These are phyloP conservation scores for Luffia ferchaultella DNA, from an alignment of 2,888 invertebrate genomes.

Conservation along the genomic window DNA sequence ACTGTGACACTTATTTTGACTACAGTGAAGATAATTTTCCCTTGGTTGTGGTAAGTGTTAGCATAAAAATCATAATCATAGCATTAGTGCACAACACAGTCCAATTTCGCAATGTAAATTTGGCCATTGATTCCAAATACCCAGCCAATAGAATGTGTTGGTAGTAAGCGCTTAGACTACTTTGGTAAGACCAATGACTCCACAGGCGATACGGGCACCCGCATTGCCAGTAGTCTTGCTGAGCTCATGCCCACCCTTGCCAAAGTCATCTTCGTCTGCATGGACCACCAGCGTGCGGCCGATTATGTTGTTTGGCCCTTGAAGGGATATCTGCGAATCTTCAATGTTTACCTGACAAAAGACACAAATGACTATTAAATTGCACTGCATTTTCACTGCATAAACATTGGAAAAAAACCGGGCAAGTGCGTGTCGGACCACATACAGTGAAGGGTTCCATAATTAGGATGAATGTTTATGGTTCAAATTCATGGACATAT, in stretches of 20 bases:
- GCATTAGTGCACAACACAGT: too few species aligned
- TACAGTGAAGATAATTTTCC: too few species aligned
- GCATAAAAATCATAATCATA: too few species aligned
- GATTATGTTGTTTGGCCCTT: conserved; percentile 77
- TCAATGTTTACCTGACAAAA: conserved; percentile 41
- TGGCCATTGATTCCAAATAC: too few species aligned
- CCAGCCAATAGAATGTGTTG: too few species aligned
- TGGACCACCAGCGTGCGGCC: conserved; percentile 91
- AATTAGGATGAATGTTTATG: too few species aligned
- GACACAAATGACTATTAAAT: neutral
- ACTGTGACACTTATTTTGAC: too few species aligned
- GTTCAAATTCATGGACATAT: too few species aligned
- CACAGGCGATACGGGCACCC: conserved; percentile 88
- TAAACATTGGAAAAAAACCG: neutral
- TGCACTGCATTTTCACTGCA: neutral
- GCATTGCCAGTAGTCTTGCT: conserved; percentile 96
- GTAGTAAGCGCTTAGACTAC: conserved; percentile 14
- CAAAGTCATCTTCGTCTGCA: conserved; percentile 92
- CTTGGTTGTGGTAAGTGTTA: too few species aligned
- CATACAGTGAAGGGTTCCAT: too few species aligned
- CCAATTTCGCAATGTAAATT: too few species aligned
- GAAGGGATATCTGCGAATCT: conserved; percentile 43
- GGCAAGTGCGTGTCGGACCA: too few species aligned
- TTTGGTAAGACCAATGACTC: conserved; percentile 80
- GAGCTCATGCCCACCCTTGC: conserved; percentile 90